Evolutionary conservation across 2,113 vertebrate genomes (phyloP).

Genomic region (Oxyruncus cristatus): DNA sequence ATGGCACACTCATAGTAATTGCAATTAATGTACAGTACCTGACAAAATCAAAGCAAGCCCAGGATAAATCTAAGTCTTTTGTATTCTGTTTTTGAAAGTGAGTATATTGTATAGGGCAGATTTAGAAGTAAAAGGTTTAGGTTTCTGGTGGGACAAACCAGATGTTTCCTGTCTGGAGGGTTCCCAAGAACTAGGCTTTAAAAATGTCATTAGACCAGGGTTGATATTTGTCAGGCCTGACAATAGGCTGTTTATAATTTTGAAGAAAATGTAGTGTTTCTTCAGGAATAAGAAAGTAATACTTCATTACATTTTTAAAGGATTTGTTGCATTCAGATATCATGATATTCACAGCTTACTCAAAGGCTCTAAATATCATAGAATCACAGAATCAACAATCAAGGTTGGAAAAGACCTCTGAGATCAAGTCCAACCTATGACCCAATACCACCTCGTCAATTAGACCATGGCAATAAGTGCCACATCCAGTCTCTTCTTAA

Average conservation of each 20-base stretch:
- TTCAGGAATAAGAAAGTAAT: not conserved
- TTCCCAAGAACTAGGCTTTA: slow-evolving; percentile 10
- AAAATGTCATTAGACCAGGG: slow-evolving; percentile 6
- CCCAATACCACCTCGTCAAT: too few relatives aligned
- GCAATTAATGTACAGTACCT: not conserved
- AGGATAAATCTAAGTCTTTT: not conserved
- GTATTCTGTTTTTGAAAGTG: not conserved
- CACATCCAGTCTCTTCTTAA: too few relatives aligned
- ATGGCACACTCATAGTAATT: not conserved
- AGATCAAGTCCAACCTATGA: too few relatives aligned
- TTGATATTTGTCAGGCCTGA: slow-evolving; percentile 34
- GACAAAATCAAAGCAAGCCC: not conserved
- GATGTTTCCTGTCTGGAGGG: slow-evolving; percentile 43
- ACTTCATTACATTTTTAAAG: not conserved
- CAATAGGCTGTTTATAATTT: not conserved
- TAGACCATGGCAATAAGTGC: too few relatives aligned
- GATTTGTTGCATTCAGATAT: not conserved
- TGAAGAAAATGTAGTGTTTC: not conserved
- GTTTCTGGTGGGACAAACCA: not conserved
- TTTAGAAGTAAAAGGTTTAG: not conserved
- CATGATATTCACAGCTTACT: not conserved
- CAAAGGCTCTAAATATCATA: not conserved
- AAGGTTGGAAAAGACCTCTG: too few relatives aligned
- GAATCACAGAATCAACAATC: too few relatives aligned
- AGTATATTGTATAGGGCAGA: not conserved